Percentiles rank a stretch among this genome's conserved stretches.
phyloP scores from a whole-genome alignment of 2,113 vertebrate genomes.

The Sylvietta virens region DNA sequence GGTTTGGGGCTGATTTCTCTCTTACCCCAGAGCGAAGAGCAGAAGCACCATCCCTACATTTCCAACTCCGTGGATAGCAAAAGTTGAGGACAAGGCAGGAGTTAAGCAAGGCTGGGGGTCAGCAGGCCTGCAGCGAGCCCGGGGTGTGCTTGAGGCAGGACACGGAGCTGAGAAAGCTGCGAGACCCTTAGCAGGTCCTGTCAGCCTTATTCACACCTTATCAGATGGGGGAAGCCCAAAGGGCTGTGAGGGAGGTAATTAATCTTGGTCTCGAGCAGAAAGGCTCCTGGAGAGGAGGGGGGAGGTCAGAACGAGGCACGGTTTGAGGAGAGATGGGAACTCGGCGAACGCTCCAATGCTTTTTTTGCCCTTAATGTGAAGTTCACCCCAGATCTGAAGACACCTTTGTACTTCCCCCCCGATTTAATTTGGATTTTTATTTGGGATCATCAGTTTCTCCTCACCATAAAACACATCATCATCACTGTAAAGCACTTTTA shows the following conservation, averaged over 20 bases:
- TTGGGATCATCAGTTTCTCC: constrained; percentile 59
- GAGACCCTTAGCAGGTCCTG: constrained; percentile 60
- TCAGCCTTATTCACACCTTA: constrained; percentile 67
- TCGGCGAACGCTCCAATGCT: not conserved
- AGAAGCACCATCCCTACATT: not conserved
- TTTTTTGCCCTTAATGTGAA: constrained; percentile 17
- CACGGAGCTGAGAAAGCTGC: constrained; percentile 12
- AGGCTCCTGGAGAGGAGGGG: not conserved
- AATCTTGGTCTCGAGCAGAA: constrained; percentile 48
- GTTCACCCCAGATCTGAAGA: not conserved
- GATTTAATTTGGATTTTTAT: constrained; percentile 30
- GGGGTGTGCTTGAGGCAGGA: not conserved
- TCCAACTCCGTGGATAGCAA: accelerated
- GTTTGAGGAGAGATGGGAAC: not conserved
- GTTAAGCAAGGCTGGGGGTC: not conserved
- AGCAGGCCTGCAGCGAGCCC: not conserved
- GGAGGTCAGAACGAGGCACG: not conserved
- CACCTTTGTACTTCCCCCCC: not conserved
- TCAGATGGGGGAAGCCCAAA: constrained; percentile 68
- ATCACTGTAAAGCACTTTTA: constrained; percentile 43
- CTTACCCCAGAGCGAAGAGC: not conserved
- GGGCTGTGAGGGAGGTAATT: constrained; percentile 45
- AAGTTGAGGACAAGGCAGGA: not conserved
- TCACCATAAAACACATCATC: constrained; percentile 54
- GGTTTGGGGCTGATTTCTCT: not conserved